These are phyloP conservation scores for Echinarachnius parma DNA, from an alignment of 53 echinoderm and acorn worm species.

Conservation along the genomic window DNA sequence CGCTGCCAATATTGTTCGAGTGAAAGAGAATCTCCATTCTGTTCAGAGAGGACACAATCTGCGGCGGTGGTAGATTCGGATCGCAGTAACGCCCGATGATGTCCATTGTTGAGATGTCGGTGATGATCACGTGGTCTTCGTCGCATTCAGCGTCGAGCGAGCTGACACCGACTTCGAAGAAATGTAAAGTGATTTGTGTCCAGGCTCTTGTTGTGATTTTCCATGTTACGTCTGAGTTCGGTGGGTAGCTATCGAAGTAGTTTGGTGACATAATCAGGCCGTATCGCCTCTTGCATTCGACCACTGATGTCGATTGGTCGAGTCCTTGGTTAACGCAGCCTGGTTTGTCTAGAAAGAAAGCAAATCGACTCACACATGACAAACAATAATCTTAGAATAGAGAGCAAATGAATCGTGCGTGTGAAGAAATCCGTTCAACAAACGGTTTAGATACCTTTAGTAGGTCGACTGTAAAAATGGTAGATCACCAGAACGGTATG, in stretches of 20 bases:
- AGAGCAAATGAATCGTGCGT: too few relatives aligned
- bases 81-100: constrained; percentile 16
- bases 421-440: too few relatives aligned
- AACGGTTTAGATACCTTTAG: too few relatives aligned
- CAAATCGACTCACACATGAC: too few relatives aligned
- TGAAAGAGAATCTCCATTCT: constrained; percentile 3
- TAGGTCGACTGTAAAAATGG: too few relatives aligned
- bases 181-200: constrained; percentile 14
- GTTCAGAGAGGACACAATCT: constrained; percentile 9
- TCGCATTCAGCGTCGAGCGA: constrained; percentile 12
- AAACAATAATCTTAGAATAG: too few relatives aligned
- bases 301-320: background rate
- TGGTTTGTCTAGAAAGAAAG: background rate
- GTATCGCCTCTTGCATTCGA: background rate
- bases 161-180: constrained; percentile 10
- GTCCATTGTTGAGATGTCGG: background rate
- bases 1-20: background rate
- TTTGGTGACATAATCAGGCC: constrained; percentile 6
- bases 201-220: constrained; percentile 14
- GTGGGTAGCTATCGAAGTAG: constrained; percentile 19
- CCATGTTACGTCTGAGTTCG: constrained; percentile 7
- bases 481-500: too few relatives aligned
- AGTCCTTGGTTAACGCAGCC: background rate
- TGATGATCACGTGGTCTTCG: constrained; percentile 9
- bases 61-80: background rate